Conservation (phyloP, 2,113 vertebrate species). For the Neomonachus schauinslandi region DNA sequence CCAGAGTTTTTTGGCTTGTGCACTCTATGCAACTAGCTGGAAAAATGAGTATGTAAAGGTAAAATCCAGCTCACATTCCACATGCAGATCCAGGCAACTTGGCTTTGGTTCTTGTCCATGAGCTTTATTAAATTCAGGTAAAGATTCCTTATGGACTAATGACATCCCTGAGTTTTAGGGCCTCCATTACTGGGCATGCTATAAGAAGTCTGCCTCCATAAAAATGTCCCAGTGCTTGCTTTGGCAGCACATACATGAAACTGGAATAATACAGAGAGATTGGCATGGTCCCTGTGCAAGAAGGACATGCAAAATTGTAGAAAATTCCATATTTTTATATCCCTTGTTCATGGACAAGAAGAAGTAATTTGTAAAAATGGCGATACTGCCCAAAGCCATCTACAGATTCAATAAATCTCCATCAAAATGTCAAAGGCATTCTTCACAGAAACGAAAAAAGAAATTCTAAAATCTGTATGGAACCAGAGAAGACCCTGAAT, state of each 20-base stretch:
- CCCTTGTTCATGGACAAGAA: neutral
- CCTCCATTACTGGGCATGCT: neutral
- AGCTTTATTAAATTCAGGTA: neutral
- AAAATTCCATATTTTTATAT: neutral
- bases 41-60: neutral
- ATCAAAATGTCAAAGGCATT: neutral
- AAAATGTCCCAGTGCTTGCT: neutral
- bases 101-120: neutral
- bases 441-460: neutral
- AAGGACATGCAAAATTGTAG: neutral
- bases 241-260: neutral
- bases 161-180: neutral
- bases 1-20: neutral
- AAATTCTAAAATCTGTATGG: neutral
- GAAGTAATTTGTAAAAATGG: neutral
- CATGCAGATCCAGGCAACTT: neutral
- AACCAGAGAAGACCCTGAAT: neutral
- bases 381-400: neutral
- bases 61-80: neutral
- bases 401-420: neutral
- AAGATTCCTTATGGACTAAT: neutral
- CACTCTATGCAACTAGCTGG: neutral
- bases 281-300: neutral
- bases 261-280: neutral
- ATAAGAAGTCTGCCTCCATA: neutral